Conservation (phyloP, 2,888 invertebrate species). For the Drosophila niveifrons region DNA sequence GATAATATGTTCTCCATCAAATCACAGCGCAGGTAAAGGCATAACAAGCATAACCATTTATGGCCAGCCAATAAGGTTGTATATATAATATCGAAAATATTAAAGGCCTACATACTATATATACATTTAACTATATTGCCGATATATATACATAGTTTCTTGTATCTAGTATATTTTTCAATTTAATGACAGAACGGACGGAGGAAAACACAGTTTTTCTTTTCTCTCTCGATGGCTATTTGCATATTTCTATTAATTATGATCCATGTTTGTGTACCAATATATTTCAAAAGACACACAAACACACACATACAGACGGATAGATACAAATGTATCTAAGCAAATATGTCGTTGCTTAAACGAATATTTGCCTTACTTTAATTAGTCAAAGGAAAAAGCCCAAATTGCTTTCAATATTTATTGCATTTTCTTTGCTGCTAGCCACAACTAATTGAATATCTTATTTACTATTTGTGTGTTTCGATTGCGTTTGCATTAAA, state of each 20-base stretch:
- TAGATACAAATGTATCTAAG: constrained; percentile 18
- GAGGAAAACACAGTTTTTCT: constrained; percentile 31
- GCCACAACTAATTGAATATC: constrained; percentile 4
- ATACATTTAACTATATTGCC: no score
- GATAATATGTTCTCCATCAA: constrained; percentile 84
- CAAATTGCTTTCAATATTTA: constrained; percentile 10
- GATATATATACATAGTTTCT: constrained; percentile 7
- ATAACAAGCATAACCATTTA: constrained; percentile 36
- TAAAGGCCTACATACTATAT: no score
- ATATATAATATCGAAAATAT: no score
- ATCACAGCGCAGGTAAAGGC: constrained; percentile 81
- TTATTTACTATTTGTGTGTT: background rate
- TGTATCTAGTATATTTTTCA: constrained; percentile 35
- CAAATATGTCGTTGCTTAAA: constrained; percentile 17
- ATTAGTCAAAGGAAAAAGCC: constrained; percentile 23
- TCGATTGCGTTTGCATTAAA: background rate
- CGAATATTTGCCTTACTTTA: constrained; percentile 25
- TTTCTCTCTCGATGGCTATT: constrained; percentile 29
- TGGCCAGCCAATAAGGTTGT: constrained; percentile 15
- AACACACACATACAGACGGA: background rate
- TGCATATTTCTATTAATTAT: constrained; percentile 61
- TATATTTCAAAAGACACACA: constrained; percentile 1
- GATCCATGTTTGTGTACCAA: constrained; percentile 49
- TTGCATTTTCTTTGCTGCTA: constrained; percentile 4
- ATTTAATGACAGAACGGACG: constrained; percentile 59